Conservation (phyloP, 2,797 vertebrate species). For the Lates japonicus region DNA sequence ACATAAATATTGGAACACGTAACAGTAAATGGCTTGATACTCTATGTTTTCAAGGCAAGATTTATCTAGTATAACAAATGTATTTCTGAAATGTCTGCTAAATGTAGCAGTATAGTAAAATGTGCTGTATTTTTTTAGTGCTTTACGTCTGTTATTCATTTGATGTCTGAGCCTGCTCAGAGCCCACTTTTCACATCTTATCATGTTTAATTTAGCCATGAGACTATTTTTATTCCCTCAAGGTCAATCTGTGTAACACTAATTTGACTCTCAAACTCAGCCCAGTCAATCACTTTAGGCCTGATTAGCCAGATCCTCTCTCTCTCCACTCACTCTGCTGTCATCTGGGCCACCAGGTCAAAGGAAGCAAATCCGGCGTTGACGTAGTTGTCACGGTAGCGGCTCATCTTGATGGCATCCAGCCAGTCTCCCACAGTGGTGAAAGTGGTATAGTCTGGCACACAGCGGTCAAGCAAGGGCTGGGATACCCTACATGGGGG, state of each 20-base stretch:
- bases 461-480: conserved; percentile 96
- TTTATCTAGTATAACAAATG: conserved; percentile 1
- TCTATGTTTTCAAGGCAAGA: neutral
- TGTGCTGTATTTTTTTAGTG: neutral
- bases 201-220: conserved; percentile 40
- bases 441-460: conserved; percentile 99
- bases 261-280: conserved; percentile 66
- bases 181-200: conserved; percentile 36
- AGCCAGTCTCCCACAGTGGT: conserved; percentile 99
- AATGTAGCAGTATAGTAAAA: neutral
- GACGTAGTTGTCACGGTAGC: conserved; percentile 98
- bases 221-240: conserved; percentile 59
- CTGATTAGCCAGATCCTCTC: conserved; percentile 57
- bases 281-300: conserved; percentile 60
- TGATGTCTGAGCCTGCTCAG: conserved; percentile 13
- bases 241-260: conserved; percentile 59
- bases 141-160: neutral
- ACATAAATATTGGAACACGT: conserved; percentile 23
- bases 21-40: neutral
- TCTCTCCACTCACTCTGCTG: conserved; percentile 87
- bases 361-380: conserved; percentile 98
- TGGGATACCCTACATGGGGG: conserved; percentile 92
- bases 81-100: neutral
- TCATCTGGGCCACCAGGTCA: conserved; percentile 99
- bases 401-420: conserved; percentile 99